Conservation (phyloP, 2,113 vertebrate species). For the Urocolius indicus region DNA sequence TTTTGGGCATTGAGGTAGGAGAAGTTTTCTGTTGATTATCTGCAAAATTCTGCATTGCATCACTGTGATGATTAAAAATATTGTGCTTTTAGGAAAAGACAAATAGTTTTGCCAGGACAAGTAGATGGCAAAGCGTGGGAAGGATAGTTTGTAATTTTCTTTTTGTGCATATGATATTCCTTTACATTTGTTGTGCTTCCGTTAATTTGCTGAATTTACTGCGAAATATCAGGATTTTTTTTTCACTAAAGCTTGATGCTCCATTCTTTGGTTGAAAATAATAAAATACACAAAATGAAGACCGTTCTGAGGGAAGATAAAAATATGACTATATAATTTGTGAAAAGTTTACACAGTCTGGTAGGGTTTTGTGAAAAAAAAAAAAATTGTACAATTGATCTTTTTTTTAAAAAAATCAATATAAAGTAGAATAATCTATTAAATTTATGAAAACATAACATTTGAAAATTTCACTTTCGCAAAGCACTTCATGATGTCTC, state of each 20-base stretch:
- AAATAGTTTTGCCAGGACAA: neutral
- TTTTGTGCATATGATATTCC: neutral
- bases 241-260: neutral
- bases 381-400: neutral
- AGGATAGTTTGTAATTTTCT: neutral
- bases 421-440: neutral
- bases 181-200: neutral
- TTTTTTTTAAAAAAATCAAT: neutral
- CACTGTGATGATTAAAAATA: neutral
- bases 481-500: neutral
- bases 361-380: neutral
- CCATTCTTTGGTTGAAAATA: neutral
- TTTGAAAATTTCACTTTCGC: neutral
- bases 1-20: neutral
- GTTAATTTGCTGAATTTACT: neutral
- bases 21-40: neutral
- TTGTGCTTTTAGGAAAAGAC: neutral
- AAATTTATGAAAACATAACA: neutral
- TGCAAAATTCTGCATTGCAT: neutral
- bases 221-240: neutral
- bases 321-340: neutral
- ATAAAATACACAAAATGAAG: neutral
- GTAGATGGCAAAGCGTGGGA: neutral
- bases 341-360: neutral
- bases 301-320: neutral